A percentile compares a stretch with the other conserved stretches of the same genome.
Evolutionary conservation across 2,113 vertebrate species (phyloP).

Genomic region (Dinomys branickii): DNA sequence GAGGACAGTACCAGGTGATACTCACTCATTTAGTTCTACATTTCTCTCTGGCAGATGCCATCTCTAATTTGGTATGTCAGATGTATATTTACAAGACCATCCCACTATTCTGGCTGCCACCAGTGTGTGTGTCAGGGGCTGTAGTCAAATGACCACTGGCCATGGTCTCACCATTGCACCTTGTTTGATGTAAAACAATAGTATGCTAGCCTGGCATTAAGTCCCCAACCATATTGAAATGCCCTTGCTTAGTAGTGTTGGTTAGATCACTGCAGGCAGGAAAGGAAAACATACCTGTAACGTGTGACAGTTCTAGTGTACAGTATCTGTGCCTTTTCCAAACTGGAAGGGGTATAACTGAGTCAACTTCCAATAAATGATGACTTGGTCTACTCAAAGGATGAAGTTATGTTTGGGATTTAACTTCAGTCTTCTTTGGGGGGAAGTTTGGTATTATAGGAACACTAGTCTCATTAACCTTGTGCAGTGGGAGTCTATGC

Average conservation of each 20-base stretch:
- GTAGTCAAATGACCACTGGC: not conserved
- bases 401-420: not conserved
- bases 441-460: not conserved
- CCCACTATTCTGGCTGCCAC: not conserved
- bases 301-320: not conserved
- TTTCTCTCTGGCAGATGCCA: not conserved
- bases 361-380: not conserved
- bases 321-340: slow-evolving; percentile 6
- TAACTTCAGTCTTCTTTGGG: not conserved
- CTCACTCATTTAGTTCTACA: not conserved
- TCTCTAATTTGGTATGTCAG: not conserved
- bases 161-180: not conserved
- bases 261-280: not conserved
- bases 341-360: not conserved
- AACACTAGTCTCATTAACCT: not conserved
- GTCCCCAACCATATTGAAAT: too few relatives aligned
- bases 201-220: not conserved
- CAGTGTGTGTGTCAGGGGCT: not conserved
- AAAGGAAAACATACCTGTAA: not conserved
- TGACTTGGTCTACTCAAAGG: not conserved
- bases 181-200: not conserved
- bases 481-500: not conserved
- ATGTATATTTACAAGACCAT: not conserved
- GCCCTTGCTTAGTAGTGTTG: not conserved
- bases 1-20: not conserved